Percentiles rank a stretch among this genome's conserved stretches.
phyloP scores from a whole-genome alignment of 1,140 invertebrate genomes.

The Megalonaias nervosa region DNA sequence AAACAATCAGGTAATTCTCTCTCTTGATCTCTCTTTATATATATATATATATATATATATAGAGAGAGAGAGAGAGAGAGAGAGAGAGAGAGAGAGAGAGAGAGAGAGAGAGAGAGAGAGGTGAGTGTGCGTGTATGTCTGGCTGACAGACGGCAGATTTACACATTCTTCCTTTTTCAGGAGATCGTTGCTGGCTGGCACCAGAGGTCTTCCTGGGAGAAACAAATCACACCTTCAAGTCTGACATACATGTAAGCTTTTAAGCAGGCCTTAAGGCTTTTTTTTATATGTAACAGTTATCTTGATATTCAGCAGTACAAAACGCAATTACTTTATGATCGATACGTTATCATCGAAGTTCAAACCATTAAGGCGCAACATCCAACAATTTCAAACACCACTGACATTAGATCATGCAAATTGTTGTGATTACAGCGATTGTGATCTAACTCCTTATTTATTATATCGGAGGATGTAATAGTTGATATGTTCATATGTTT shows the following conservation, averaged over 20 bases:
- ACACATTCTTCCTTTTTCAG: slow-evolving; percentile 6
- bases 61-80: too few species aligned
- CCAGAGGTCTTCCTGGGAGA: slow-evolving; percentile 21
- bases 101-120: too few species aligned
- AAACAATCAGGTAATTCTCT: too few species aligned
- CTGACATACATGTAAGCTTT: slow-evolving; percentile 28
- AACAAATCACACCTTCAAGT: slow-evolving; percentile 12
- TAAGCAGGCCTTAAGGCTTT: background rate
- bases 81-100: too few species aligned
- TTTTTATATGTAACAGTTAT: background rate
- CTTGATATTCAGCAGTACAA: background rate
- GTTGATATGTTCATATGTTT: too few species aligned
- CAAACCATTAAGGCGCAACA: slow-evolving; percentile 45
- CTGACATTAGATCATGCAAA: slow-evolving; percentile 39
- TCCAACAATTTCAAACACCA: background rate
- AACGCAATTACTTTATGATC: slow-evolving; percentile 47
- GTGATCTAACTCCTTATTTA: too few species aligned
- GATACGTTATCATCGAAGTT: slow-evolving; percentile 53
- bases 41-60: too few species aligned
- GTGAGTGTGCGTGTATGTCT: too few species aligned
- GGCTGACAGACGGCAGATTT: too few species aligned
- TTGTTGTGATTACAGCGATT: too few species aligned
- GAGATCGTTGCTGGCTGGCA: slow-evolving; percentile 31
- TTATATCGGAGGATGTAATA: too few species aligned
- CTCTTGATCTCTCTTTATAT: too few species aligned